A percentile compares a stretch with the other conserved stretches of the same genome.
Conservation (phyloP, 2,113 vertebrate species). For the Genyomyrus donnyi region DNA sequence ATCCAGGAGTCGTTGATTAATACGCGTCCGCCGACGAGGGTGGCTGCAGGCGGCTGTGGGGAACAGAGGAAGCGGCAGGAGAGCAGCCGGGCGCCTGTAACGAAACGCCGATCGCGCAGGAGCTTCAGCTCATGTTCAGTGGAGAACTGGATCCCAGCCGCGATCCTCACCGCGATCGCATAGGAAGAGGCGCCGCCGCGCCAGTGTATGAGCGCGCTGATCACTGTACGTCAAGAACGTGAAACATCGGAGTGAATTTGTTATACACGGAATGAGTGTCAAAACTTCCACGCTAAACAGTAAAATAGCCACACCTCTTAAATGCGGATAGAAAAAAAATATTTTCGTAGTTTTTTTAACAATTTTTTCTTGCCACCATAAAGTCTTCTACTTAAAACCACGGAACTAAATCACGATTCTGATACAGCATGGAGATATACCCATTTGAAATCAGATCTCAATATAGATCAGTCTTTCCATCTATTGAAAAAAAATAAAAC, state of each 20-base stretch:
- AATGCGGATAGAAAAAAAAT: neutral
- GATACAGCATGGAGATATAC: neutral
- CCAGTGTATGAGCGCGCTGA: neutral
- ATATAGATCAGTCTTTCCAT: neutral
- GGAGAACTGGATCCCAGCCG: neutral
- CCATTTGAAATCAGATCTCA: neutral
- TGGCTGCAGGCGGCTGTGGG: conserved; percentile 1
- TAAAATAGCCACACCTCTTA: neutral
- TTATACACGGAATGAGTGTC: neutral
- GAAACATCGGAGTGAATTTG: neutral
- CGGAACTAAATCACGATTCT: neutral
- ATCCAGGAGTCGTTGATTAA: conserved; percentile 22
- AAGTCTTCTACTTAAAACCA: neutral
- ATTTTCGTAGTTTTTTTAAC: neutral
- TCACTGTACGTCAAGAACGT: neutral
- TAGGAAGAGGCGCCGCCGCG: neutral
- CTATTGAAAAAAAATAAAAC: neutral
- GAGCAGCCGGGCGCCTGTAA: conserved; percentile 30
- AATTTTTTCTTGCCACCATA: neutral
- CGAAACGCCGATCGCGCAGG: neutral
- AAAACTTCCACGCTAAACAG: neutral
- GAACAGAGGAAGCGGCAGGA: neutral
- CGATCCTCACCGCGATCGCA: neutral
- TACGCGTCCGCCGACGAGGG: conserved; percentile 11
- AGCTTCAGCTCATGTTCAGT: neutral